phyloP scores from a whole-genome alignment of 2,797 vertebrate species.

The Fratercula arctica region DNA sequence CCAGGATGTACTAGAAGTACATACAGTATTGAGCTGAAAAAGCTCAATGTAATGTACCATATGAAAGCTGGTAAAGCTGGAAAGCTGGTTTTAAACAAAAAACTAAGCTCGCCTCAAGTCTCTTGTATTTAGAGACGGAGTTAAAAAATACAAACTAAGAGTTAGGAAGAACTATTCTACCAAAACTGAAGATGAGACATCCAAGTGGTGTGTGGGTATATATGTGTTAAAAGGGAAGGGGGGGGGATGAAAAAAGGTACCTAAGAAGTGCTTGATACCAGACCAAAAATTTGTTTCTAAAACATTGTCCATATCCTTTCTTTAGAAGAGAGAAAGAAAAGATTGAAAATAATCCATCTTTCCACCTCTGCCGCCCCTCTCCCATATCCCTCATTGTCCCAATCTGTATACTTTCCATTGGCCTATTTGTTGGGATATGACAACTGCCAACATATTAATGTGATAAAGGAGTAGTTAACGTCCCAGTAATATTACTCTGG shows the following conservation, averaged over 20 bases:
- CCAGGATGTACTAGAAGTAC: not conserved
- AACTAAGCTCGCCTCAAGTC: not conserved
- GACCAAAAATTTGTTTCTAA: not conserved
- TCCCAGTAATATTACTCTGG: not conserved
- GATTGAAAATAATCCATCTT: not conserved
- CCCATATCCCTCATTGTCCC: not conserved
- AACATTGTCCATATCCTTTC: not conserved
- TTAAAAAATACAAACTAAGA: not conserved
- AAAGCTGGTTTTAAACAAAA: not conserved
- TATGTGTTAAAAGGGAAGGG: not conserved
- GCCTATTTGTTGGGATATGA: not conserved
- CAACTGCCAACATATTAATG: not conserved
- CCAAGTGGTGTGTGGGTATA: rapidly evolving
- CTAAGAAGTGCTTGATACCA: not conserved
- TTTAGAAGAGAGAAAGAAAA: not conserved
- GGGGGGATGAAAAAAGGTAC: not conserved
- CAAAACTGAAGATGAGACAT: not conserved
- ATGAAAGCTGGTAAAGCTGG: not conserved
- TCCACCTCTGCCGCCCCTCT: not conserved
- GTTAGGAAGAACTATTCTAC: not conserved
- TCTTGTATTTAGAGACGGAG: not conserved
- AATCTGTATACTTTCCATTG: not conserved
- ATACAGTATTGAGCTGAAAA: not conserved
- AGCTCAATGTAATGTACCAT: not conserved
- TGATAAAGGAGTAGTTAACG: not conserved